These are phyloP conservation scores for Leucopsar rothschildi DNA, from an alignment of 2,113 vertebrate genomes.

Conservation along the genomic window DNA sequence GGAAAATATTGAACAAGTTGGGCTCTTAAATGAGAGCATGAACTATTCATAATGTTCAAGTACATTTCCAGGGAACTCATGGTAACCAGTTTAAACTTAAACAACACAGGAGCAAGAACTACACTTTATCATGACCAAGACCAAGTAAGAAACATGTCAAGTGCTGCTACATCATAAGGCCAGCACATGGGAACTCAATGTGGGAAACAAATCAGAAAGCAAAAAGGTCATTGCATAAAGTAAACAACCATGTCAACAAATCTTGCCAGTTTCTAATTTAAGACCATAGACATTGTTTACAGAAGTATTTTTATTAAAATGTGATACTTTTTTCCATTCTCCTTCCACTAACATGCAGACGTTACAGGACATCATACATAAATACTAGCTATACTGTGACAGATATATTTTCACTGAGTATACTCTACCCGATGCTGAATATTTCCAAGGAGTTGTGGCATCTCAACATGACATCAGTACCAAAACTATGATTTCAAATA, in stretches of 20 bases:
- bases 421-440: not conserved
- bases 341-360: not conserved
- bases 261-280: conserved; percentile 45
- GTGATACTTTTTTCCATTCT: not conserved
- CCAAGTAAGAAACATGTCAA: not conserved
- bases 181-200: conserved; percentile 28
- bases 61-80: not conserved
- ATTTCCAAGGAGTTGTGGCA: not conserved
- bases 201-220: conserved; percentile 62
- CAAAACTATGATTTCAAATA: not conserved
- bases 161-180: not conserved
- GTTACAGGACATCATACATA: not conserved
- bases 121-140: not conserved
- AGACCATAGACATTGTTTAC: not conserved
- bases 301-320: conserved; percentile 3
- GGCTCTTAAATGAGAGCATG: not conserved
- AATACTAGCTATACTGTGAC: not conserved
- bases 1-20: not conserved
- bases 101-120: not conserved
- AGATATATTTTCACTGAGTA: not conserved
- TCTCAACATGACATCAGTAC: rapidly evolving
- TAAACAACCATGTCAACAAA: conserved; percentile 53
- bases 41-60: not conserved
- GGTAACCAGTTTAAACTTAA: not conserved
- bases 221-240: conserved; percentile 56